Percentiles rank a stretch among this genome's conserved stretches.
Conservation (phyloP, 2,113 vertebrate genomes). For the Tringa solitaria region DNA sequence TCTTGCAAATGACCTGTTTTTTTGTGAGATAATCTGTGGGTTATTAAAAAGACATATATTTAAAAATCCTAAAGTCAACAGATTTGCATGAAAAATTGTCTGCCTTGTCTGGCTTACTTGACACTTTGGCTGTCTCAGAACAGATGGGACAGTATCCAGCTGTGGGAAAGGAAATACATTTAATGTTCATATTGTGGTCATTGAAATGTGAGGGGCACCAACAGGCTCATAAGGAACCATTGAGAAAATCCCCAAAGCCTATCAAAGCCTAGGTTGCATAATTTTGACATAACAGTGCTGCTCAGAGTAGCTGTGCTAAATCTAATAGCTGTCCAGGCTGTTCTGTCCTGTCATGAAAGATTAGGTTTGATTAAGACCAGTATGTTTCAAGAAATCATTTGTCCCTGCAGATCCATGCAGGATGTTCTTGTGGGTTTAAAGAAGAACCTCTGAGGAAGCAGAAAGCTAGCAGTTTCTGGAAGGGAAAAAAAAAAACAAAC, state of each 20-base stretch:
- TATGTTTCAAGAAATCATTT: background rate
- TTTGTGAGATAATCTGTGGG: conserved; percentile 41
- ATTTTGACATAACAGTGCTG: conserved; percentile 29
- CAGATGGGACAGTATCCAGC: conserved; percentile 61
- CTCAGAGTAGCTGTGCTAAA: conserved; percentile 30
- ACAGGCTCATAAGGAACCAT: conserved; percentile 16
- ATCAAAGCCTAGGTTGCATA: conserved; percentile 28
- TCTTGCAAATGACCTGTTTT: background rate
- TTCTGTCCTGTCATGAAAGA: conserved; percentile 19
- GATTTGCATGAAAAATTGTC: conserved; percentile 64
- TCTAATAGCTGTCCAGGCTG: conserved; percentile 1
- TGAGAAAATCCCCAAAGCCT: conserved; percentile 58
- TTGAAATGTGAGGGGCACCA: conserved; percentile 41
- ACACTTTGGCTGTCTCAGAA: conserved; percentile 56
- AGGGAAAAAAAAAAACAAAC: background rate
- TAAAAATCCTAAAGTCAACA: conserved; percentile 66
- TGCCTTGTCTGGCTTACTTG: conserved; percentile 37
- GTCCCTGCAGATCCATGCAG: background rate
- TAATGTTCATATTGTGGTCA: conserved; percentile 32
- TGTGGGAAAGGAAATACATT: conserved; percentile 61
- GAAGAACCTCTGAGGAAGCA: background rate
- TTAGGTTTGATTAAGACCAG: conserved; percentile 47
- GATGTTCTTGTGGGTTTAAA: conserved; percentile 17
- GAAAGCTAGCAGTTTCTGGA: background rate
- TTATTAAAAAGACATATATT: conserved; percentile 62